Base-by-base conservation (phyloP, 2,113 vertebrate species). In the Pavo muticus region DNA sequence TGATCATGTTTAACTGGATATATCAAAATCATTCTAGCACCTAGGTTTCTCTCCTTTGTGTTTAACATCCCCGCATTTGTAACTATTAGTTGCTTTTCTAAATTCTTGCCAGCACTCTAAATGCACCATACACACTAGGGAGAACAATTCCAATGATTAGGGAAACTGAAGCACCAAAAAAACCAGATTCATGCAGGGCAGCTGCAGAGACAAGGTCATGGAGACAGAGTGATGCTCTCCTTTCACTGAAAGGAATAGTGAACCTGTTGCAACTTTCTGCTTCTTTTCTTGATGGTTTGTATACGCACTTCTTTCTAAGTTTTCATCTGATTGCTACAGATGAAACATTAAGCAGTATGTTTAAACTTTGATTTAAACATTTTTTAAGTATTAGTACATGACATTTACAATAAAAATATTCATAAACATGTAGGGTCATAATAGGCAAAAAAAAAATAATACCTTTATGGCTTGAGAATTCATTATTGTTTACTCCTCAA, bases 141-240 rank as follows among this genome's bases (percentile, higher is more conserved):
- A 96, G 72, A 95, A 93, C 84, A 95, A 95, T 95, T 86, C 59
- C 56, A 88, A 21, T 93, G 87, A 97, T 93, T 91, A 88, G 79
- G 47, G 85, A 96, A 83, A 88, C 69, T 39, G 64, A 94, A 95
- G 56, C 23, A 0, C 84, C 60, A 81, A 74, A 79, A 67, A 65
- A 17, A 25, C 69, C 25, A 77, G 37, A 73, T 84, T 87, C 54
- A 63, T 40, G 4, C 23, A n/a, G 20, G 57, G 56, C 95, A 95
- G 91, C 94, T 97, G 93, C 85, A 90, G 45, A 91, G 57, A 20
- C 82, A 91, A 95, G 94, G 87, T 96, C 95, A 84, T 4, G 27
- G 72, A 94, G 64, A 77, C 29, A 77, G 71, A 48, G 8, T 9
- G 32, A 71, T 82, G 75, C 2, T 83, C 11, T 67, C 20, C 21